These are phyloP conservation scores for Lasioglossum oenotherae DNA, from an alignment of 2,888 invertebrate genomes.

Conservation along the genomic window DNA sequence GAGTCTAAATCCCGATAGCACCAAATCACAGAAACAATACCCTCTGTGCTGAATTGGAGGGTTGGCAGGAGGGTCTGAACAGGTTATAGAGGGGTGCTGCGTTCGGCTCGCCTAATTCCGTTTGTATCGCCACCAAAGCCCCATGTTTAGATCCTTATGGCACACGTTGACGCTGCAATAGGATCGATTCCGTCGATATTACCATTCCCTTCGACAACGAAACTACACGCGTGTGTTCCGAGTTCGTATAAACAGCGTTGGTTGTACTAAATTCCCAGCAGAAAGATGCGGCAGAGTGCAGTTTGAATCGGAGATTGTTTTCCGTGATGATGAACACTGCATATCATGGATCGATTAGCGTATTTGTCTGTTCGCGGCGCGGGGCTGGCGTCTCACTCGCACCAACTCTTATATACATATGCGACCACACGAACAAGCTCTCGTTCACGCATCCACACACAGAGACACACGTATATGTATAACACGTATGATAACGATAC, in stretches of 20 bases:
- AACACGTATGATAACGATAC: constrained; percentile 48
- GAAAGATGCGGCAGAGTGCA: not conserved
- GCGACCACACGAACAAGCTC: constrained; percentile 12
- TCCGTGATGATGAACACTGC: not conserved
- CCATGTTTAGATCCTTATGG: not conserved
- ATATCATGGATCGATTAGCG: not conserved
- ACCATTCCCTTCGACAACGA: not conserved
- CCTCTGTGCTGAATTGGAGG: not conserved
- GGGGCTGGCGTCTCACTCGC: not conserved
- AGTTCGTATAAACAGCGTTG: not conserved
- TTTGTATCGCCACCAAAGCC: constrained; percentile 2
- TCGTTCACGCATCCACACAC: constrained; percentile 28
- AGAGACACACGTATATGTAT: constrained; percentile 43
- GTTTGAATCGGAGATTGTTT: not conserved
- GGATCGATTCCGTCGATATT: not conserved
- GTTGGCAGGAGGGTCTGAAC: not conserved
- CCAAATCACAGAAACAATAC: constrained; percentile 2
- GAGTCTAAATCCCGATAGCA: constrained; percentile 1
- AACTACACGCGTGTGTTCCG: not conserved
- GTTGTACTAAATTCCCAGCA: not conserved
- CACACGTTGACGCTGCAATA: not conserved
- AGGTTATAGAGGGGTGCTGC: not conserved
- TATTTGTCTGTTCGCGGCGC: constrained; percentile 9
- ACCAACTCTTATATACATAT: not conserved
- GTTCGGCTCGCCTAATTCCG: constrained; percentile 7